These are phyloP conservation scores for Drosophila percnosoma DNA, from an alignment of 2,888 invertebrate species.

Conservation along the genomic window DNA sequence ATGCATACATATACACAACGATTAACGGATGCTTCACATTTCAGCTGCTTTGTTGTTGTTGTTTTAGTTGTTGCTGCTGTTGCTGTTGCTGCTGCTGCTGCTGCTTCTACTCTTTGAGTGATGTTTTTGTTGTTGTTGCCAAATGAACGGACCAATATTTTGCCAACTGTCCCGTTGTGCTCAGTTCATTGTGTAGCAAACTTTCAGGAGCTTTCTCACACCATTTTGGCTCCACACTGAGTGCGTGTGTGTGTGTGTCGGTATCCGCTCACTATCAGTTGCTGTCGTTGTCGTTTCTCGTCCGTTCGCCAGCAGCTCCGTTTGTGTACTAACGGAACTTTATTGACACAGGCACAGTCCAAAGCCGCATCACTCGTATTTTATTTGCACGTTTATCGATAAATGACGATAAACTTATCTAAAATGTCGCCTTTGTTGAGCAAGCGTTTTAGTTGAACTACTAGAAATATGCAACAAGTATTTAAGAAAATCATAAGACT, in stretches of 20 bases:
- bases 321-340: constrained; percentile 54
- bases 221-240: constrained; percentile 23
- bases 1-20: constrained; percentile 11
- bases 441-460: neutral
- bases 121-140: constrained; percentile 8
- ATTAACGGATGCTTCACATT: constrained; percentile 39
- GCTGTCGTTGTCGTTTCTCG: constrained; percentile 12
- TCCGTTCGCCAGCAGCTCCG: constrained; percentile 54
- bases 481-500: neutral
- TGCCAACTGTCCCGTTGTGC: constrained; percentile 21
- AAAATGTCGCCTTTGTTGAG: neutral
- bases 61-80: constrained; percentile 4
- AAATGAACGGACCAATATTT: constrained; percentile 36
- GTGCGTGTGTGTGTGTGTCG: constrained; percentile 12
- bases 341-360: constrained; percentile 14
- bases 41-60: constrained; percentile 20
- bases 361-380: constrained; percentile 10
- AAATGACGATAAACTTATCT: constrained; percentile 10
- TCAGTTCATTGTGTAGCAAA: constrained; percentile 52
- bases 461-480: neutral
- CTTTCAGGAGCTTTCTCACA: constrained; percentile 42
- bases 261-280: constrained; percentile 16
- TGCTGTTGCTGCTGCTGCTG: constrained; percentile 3
- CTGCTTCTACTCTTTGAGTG: neutral
- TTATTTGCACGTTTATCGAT: constrained; percentile 26